A percentile compares a stretch with the other conserved stretches of the same genome.
phyloP scores from a whole-genome alignment of 2,797 vertebrate genomes.

The Podargus strigoides region DNA sequence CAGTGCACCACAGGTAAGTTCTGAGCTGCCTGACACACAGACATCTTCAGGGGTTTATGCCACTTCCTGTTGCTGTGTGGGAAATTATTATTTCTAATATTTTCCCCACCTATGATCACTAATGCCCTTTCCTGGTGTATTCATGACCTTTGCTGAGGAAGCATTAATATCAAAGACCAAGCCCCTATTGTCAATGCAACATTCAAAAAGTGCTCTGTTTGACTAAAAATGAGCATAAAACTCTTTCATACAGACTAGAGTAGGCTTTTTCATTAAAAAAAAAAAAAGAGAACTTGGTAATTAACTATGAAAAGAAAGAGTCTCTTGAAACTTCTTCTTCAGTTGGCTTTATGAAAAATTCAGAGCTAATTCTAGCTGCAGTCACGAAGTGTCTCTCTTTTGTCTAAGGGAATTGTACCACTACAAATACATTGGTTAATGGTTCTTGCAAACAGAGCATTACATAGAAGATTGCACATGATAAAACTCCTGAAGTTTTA shows the following conservation, averaged over 20 bases:
- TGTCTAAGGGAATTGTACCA: neutral
- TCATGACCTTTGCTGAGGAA: neutral
- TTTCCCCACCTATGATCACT: neutral
- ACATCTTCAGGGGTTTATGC: neutral
- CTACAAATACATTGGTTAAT: neutral
- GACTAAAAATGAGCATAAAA: conserved; percentile 22
- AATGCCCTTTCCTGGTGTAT: neutral
- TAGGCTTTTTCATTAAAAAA: neutral
- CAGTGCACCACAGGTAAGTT: neutral
- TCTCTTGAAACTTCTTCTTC: conserved; percentile 35
- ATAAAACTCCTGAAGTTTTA: neutral
- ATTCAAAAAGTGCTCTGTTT: conserved; percentile 17
- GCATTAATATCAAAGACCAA: neutral
- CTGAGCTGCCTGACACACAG: neutral
- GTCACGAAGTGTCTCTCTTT: conserved; percentile 22
- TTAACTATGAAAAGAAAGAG: conserved; percentile 51
- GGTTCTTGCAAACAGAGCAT: neutral
- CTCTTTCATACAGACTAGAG: neutral
- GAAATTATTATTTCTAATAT: neutral
- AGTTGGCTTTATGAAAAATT: conserved; percentile 40
- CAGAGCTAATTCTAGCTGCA: conserved; percentile 32
- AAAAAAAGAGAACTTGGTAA: neutral
- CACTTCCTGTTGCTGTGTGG: neutral
- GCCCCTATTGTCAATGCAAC: neutral
- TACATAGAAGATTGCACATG: neutral